A percentile compares a stretch with the other conserved stretches of the same genome.
Conservation (phyloP, 1,140 invertebrate genomes). For the Cotesia vestalis region DNA sequence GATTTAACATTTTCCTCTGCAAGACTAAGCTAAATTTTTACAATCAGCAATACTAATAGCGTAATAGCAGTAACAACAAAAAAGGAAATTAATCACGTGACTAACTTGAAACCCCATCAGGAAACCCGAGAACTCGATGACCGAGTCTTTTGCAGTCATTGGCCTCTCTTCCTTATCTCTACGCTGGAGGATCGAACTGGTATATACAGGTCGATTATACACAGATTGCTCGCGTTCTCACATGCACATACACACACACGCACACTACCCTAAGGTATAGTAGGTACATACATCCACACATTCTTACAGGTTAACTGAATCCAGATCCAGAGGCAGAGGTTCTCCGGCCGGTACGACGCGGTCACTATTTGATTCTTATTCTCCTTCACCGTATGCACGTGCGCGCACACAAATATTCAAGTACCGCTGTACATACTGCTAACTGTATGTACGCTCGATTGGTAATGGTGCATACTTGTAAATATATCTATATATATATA, state of each 20-base stretch:
- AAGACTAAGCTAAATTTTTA: too few species aligned
- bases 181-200: background rate
- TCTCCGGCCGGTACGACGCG: slow-evolving; percentile 7
- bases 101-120: background rate
- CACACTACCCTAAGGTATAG: background rate
- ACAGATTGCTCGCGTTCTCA: background rate
- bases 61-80: background rate
- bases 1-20: too few species aligned
- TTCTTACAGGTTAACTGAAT: background rate
- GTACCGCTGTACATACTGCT: background rate
- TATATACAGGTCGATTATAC: slow-evolving; percentile 15
- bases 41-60: background rate
- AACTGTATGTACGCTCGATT: background rate
- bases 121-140: background rate
- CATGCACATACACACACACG: background rate
- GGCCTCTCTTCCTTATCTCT: slow-evolving; percentile 10
- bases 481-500: slow-evolving; percentile 4
- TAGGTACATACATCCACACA: background rate
- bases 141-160: slow-evolving; percentile 19
- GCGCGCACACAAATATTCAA: slow-evolving; percentile 12
- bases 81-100: background rate
- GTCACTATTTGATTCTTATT: slow-evolving; percentile 24
- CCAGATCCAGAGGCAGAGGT: slow-evolving; percentile 15
- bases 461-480: background rate
- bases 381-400: slow-evolving; percentile 1